A percentile compares a stretch with the other conserved stretches of the same genome.
These are phyloP conservation scores for Opisthocomus hoazin DNA, from an alignment of 2,113 vertebrate species.

Conservation along the genomic window DNA sequence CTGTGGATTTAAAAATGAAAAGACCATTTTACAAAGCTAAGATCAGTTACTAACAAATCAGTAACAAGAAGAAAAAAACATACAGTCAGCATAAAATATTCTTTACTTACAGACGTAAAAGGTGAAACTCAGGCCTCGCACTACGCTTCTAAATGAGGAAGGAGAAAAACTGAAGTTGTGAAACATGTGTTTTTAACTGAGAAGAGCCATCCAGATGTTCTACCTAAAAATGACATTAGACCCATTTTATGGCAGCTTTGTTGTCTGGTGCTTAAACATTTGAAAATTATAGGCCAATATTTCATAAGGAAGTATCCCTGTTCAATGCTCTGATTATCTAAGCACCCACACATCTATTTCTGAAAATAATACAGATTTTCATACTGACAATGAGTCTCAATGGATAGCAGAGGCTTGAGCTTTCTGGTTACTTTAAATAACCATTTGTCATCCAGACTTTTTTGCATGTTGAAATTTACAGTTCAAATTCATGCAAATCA, in stretches of 20 bases:
- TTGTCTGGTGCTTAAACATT: not conserved
- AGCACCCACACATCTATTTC: conserved; percentile 1
- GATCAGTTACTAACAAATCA: not conserved
- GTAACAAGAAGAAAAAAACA: not conserved
- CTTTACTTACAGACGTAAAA: not conserved
- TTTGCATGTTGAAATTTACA: not conserved
- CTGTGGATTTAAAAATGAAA: not conserved
- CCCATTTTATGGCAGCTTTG: conserved; percentile 21
- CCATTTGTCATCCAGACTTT: not conserved
- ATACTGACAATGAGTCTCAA: not conserved
- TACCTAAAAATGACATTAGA: not conserved
- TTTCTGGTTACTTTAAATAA: conserved; percentile 28
- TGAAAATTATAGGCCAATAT: conserved; percentile 12
- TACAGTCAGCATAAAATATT: not conserved
- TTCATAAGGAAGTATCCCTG: conserved; percentile 13
- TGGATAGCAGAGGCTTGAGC: not conserved
- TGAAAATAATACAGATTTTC: conserved; percentile 6
- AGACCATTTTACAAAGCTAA: not conserved
- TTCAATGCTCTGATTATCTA: not conserved
- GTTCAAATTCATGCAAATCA: conserved; percentile 26
- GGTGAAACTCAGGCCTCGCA: not conserved
- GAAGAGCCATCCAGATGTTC: not conserved
- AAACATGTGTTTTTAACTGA: not conserved
- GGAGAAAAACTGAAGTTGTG: not conserved
- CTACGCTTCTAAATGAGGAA: not conserved